Base-by-base conservation (phyloP, 2,888 invertebrate species). In the Drosophila mimica region DNA sequence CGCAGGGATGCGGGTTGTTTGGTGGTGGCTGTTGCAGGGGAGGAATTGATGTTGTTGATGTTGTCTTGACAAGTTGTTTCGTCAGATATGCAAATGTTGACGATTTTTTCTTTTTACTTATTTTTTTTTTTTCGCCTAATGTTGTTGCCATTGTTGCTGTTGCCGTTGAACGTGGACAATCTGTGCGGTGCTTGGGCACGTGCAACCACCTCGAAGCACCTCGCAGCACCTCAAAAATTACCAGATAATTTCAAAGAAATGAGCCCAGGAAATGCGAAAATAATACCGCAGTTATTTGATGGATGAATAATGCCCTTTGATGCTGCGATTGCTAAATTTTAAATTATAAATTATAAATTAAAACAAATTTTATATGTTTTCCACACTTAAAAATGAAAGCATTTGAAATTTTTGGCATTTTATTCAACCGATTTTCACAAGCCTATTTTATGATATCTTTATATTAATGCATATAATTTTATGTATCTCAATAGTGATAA, bases 51-150 rank as follows among this genome's bases (percentile, higher is more conserved):
- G 51, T 60, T 67, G 62, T 60, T 60, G 76, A 67, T 72, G 73
- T 71, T 75, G 83, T 83, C 77, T 83, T 90, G 86, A 89, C 86
- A 87, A 74, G 71, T 74, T 80, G 72, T 86, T 86, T 90, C 90
- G 84, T 87, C 90, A 86, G 89, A 75, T 89, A 86, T 86, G 90
- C 79, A 90, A 86, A 86, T 86, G 76, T 59, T 75, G 70, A 53
- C 70, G 56, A 70, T 70, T 77, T 70, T 70, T 73, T 79, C n/a
- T 51, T 65, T 67, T 59, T 1, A 4, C 0, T 5, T 20, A 13
- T 46, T 20, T 20, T 46, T 46, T 6, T 3, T 64, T 60, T 71
- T 68, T 52, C 49, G 67, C 53, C 53, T 48, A 56, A 75, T 69
- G 81, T 56, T 58, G 49, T 38, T 59, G 73, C 36, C 38, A 57